These are phyloP conservation scores for Dendrolimus kikuchii DNA, from an alignment of 1,140 invertebrate genomes.

Conservation along the genomic window DNA sequence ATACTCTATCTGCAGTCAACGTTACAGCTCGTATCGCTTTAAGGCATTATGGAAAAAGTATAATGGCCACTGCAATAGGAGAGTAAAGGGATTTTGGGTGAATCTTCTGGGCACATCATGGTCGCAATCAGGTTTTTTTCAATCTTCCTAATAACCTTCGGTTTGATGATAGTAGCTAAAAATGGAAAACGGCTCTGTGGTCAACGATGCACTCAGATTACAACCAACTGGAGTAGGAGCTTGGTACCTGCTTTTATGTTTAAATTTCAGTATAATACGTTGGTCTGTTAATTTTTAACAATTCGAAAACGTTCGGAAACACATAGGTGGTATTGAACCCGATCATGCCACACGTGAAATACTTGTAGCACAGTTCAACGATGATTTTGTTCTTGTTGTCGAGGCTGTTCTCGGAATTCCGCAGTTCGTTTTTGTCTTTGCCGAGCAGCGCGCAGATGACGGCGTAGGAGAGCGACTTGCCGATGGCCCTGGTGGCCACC, in stretches of 20 bases:
- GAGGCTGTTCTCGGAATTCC: slow-evolving; percentile 75
- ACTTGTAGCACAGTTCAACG: slow-evolving; percentile 88
- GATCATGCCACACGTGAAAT: slow-evolving; percentile 82
- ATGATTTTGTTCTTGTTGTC: slow-evolving; percentile 79
- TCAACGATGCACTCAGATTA: no score
- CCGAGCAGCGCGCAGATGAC: slow-evolving; percentile 79
- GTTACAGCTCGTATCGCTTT: no score
- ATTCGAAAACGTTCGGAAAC: slow-evolving; percentile 84
- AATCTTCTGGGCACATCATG: no score
- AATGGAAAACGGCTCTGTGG: no score
- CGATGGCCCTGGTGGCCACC: slow-evolving; percentile 77
- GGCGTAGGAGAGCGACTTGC: slow-evolving; percentile 80
- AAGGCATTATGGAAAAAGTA: no score
- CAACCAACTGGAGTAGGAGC: no score
- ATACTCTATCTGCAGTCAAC: no score
- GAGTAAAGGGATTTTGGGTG: no score
- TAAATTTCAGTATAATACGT: slow-evolving; percentile 90
- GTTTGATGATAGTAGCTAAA: no score
- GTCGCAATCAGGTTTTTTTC: no score
- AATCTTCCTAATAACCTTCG: no score
- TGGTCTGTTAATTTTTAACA: slow-evolving; percentile 83
- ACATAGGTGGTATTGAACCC: slow-evolving; percentile 84
- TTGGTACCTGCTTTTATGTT: background rate
- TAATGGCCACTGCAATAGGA: no score
- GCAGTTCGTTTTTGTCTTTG: slow-evolving; percentile 76